These are phyloP conservation scores for Caloenas nicobarica DNA, from an alignment of 2,113 vertebrate species.

Conservation along the genomic window DNA sequence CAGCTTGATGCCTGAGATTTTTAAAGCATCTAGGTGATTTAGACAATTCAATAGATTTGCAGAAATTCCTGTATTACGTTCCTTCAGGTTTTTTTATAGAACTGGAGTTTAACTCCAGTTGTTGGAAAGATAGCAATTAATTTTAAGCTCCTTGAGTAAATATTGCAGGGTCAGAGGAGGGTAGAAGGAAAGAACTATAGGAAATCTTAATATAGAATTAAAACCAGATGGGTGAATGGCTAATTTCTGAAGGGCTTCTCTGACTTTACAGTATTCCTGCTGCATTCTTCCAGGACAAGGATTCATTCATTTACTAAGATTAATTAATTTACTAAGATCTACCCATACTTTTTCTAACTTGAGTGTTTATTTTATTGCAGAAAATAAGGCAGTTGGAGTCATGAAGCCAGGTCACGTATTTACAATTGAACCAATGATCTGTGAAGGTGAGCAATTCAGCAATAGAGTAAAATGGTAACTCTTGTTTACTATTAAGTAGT, in stretches of 20 bases:
- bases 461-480: background rate
- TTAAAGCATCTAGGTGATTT: background rate
- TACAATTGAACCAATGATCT: slow-evolving; percentile 99
- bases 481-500: background rate
- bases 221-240: background rate
- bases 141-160: background rate
- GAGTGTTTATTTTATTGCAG: slow-evolving; percentile 73
- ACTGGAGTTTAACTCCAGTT: background rate
- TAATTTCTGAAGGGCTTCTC: background rate
- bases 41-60: background rate
- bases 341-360: background rate
- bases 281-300: background rate
- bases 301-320: background rate
- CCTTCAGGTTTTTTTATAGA: background rate
- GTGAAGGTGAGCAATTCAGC: slow-evolving; percentile 86
- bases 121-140: background rate
- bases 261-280: background rate
- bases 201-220: background rate
- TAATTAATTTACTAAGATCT: too few species aligned
- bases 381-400: slow-evolving; percentile 99
- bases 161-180: background rate
- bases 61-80: background rate
- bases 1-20: background rate
- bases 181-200: background rate
- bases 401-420: slow-evolving; percentile 98